Evolutionary conservation across 2,888 invertebrate species (phyloP).

Genomic region (Philonicus albiceps): DNA sequence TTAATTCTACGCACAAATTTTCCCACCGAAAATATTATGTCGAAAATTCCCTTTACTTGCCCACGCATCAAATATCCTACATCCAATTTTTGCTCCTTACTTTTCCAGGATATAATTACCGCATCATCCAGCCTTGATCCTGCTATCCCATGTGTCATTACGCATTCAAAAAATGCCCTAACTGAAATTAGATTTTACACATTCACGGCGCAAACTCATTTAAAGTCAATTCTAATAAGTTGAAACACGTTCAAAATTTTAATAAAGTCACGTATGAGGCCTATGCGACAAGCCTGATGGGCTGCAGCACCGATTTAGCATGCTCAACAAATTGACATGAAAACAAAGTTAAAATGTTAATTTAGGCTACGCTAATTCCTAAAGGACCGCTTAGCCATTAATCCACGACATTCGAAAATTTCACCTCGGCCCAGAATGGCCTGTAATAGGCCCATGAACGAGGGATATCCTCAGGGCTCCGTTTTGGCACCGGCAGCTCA

Average conservation of each 20-base stretch:
- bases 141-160: background rate
- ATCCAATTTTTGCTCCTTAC: background rate
- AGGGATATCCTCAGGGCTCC: constrained; percentile 17
- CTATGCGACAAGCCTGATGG: background rate
- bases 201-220: constrained; percentile 11
- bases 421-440: background rate
- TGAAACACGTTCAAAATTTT: constrained; percentile 34
- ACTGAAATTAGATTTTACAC: constrained; percentile 9
- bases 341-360: constrained; percentile 38
- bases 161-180: constrained; percentile 28
- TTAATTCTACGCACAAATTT: background rate
- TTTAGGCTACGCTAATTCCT: constrained; percentile 34
- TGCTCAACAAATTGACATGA: constrained; percentile 7
- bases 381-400: constrained; percentile 32
- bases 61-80: background rate
- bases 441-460: constrained; percentile 27
- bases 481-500: constrained; percentile 5
- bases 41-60: background rate
- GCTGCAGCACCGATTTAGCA: constrained; percentile 26
- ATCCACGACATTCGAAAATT: constrained; percentile 33
- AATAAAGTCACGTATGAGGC: constrained; percentile 39
- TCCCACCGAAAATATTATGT: background rate
- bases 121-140: background rate
- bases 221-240: constrained; percentile 36
- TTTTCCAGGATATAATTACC: background rate